Evolutionary conservation across 2,888 invertebrate genomes (phyloP), one percentile per base, ranked within the genome.

Genomic region (Synergus gifuensis): DNA sequence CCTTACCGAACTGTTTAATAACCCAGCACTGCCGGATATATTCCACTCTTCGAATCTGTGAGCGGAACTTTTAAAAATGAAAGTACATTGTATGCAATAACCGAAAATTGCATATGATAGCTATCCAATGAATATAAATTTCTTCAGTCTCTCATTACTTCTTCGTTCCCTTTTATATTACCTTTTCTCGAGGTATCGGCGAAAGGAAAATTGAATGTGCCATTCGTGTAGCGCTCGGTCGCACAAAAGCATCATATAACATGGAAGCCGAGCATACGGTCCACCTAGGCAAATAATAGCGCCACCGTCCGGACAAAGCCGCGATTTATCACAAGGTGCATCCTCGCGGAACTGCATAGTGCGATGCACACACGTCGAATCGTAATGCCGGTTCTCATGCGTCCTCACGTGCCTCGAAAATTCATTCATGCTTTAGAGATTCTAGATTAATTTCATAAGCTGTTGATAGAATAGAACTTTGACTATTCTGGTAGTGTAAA

Each of bases 301-400:
- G 44, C 46, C 60, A 76, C 66, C 66, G 62, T 69, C 46, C 78
- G 82, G 78, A 79, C 79, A 82, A 82, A 82, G 82, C 81, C 76
- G 76, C 83, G 62, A 81, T 83, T 83, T 80, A 81, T 83, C 83
- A 83, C 77, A 54, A 42, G 77, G 79, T 77, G 76, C 78, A 76
- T 82, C 79, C 80, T 78, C 78, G 76, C 76, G 77, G 76, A 82
- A 79, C 78, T 76, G 36, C 54, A 60, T 62, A 80, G 79, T 76
- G 73, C 78, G 79, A 79, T 78, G 78, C 82, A 69, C 82, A 78
- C 76, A 64, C 63, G 40, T 67, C 62, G 76, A 76, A 76, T 76
- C 58, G 79, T 44, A 76, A 22, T 44, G 66, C 12, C 18, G 64
- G 62, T 42, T 73, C 49, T 22, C 36, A 64, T 64, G 49, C 62